Evolutionary conservation across 2,888 invertebrate species (phyloP), one percentile per base, ranked within the genome.

Genomic region (Antitype chi): DNA sequence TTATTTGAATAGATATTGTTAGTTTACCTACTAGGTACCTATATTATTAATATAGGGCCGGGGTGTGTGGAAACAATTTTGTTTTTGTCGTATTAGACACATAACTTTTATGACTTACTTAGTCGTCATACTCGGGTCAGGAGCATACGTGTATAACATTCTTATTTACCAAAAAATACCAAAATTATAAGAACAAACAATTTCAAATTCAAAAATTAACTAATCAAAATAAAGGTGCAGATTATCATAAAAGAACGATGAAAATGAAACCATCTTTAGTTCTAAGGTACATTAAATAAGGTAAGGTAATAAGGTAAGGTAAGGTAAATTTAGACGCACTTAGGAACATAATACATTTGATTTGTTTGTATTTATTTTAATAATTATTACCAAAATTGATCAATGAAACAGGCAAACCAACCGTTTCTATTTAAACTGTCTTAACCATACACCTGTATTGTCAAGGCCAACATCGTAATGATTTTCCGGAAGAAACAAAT

Each of bases 401-500:
- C 0, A 43, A 32, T n/a, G 2, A 67, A 23, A 28, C 15, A 13
- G 7, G 13, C 25, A 38, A 64, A 55, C 7, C 47, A 25, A 70
- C 53, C 49, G 32, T 55, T 55, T 47, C 43, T 25, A 23, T 62
- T 69, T n/a, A 15, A 60, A 25, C 13, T n/a, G 60, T 62, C 57
- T 74, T 60, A 68, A 32, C 38, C 32, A 53, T 70, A 59, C 74
- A 82, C 75, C 69, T 70, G 78, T 82, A 85, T 81, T 82, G 47
- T 72, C 84, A 85, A 85, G 83, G 87, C 62, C 67, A 76, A 67
- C 57, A 70, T 70, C 49, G 52, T 80, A 76, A 79, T 64, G 60
- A 80, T 74, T 74, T 76, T 66, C 81, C 86, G 87, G 87, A 88
- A 84, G 76, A 74, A 32, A 69, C 78, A 78, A 85, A 85, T 87